phyloP scores from a whole-genome alignment of 2,888 invertebrate genomes.

The Andrena dorsata region DNA sequence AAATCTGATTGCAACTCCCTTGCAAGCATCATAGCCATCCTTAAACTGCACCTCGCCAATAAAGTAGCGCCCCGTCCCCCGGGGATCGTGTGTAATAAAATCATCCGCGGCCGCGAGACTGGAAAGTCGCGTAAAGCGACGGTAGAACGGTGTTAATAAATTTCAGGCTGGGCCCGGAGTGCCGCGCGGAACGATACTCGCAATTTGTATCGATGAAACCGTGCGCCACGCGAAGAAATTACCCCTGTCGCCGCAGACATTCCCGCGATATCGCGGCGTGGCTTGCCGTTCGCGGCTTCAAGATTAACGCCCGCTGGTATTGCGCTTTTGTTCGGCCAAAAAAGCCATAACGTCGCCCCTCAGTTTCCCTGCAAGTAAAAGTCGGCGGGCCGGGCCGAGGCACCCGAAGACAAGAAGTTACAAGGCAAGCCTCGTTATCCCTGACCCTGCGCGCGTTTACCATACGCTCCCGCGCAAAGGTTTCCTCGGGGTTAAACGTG shows the following conservation, averaged over 20 bases:
- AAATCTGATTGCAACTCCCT: no score
- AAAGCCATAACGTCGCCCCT: constrained; percentile 11
- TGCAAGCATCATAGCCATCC: no score
- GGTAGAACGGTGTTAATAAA: constrained; percentile 18
- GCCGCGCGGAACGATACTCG: constrained; percentile 5
- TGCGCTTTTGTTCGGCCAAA: background rate
- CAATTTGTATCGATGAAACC: constrained; percentile 1
- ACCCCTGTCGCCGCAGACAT: constrained; percentile 8
- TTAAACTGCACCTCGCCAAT: no score
- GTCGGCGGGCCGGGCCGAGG: constrained; percentile 27
- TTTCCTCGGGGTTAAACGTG: constrained; percentile 58
- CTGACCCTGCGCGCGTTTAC: constrained; percentile 55
- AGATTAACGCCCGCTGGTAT: constrained; percentile 22
- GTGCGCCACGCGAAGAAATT: constrained; percentile 13
- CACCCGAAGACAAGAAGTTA: constrained; percentile 52
- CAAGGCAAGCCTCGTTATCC: constrained; percentile 64
- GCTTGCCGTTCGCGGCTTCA: constrained; percentile 19
- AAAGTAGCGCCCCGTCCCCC: no score
- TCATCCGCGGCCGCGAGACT: constrained; percentile 1
- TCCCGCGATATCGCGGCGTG: constrained; percentile 7
- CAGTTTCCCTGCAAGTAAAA: background rate
- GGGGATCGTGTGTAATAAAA: constrained; percentile 9
- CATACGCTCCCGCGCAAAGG: constrained; percentile 40
- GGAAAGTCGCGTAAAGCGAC: constrained; percentile 14
- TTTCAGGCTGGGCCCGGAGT: constrained; percentile 1